Evolutionary conservation across 2,888 invertebrate species (phyloP).

Genomic region (Ferdinandea cuprea): DNA sequence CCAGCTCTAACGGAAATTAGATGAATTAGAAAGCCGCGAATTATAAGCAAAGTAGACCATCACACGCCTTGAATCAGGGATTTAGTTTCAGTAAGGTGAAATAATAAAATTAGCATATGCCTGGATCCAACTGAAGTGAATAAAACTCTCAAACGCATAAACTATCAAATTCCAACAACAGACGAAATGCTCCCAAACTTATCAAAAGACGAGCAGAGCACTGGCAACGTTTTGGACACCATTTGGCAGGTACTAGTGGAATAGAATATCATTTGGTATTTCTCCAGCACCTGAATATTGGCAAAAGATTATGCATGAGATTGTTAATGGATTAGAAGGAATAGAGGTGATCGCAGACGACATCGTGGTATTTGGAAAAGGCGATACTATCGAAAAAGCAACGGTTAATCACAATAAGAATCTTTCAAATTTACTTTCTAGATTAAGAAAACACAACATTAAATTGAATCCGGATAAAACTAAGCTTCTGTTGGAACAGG

Average conservation of each 20-base stretch:
- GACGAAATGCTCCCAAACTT: slow-evolving; percentile 39
- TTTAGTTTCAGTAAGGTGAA: slow-evolving; percentile 26
- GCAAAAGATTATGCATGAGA: slow-evolving; percentile 57
- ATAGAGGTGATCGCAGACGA: slow-evolving; percentile 68
- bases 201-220: slow-evolving; percentile 77
- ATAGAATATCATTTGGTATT: slow-evolving; percentile 61
- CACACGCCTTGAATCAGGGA: slow-evolving; percentile 51
- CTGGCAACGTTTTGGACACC: slow-evolving; percentile 76
- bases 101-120: slow-evolving; percentile 31
- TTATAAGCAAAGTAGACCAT: slow-evolving; percentile 29
- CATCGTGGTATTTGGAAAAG: slow-evolving; percentile 62
- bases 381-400: slow-evolving; percentile 63
- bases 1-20: slow-evolving; percentile 1
- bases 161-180: slow-evolving; percentile 43
- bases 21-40: neutral
- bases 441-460: slow-evolving; percentile 58
- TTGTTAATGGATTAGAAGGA: slow-evolving; percentile 48
- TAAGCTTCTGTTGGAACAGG: slow-evolving; percentile 24
- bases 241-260: slow-evolving; percentile 47
- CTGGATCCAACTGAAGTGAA: slow-evolving; percentile 40
- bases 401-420: slow-evolving; percentile 72
- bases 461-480: slow-evolving; percentile 73
- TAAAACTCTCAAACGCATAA: slow-evolving; percentile 24
- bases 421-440: slow-evolving; percentile 54
- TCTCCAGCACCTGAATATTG: slow-evolving; percentile 67